phyloP scores from a whole-genome alignment of 1,140 invertebrate species.

The Vanessa atalanta region DNA sequence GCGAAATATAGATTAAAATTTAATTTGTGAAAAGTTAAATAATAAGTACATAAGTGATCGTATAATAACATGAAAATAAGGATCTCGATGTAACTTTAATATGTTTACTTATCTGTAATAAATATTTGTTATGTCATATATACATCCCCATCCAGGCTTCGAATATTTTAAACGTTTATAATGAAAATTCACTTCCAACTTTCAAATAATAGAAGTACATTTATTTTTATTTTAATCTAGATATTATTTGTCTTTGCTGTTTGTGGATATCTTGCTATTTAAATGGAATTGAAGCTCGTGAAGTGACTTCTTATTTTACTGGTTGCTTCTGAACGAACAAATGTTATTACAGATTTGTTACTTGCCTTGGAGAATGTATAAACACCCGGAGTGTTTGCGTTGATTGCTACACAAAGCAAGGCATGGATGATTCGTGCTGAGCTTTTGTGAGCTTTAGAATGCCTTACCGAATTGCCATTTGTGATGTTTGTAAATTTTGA shows the following conservation, averaged over 20 bases:
- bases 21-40: slow-evolving; percentile 22
- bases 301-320: slow-evolving; percentile 1
- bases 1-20: slow-evolving; percentile 39
- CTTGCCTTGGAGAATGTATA: slow-evolving; percentile 39
- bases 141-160: neutral
- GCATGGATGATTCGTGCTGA: slow-evolving; percentile 6
- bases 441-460: slow-evolving; percentile 32
- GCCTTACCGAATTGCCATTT: slow-evolving; percentile 72
- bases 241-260: neutral
- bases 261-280: slow-evolving; percentile 3
- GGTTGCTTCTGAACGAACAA: neutral
- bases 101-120: slow-evolving; percentile 26
- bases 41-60: slow-evolving; percentile 21
- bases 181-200: neutral
- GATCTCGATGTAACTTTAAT: slow-evolving; percentile 21
- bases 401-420: slow-evolving; percentile 4
- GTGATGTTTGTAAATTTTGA: slow-evolving; percentile 68
- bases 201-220: neutral
- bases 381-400: slow-evolving; percentile 24
- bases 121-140: slow-evolving; percentile 8
- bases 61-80: slow-evolving; percentile 13
- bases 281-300: slow-evolving; percentile 4
- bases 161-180: too few species aligned
- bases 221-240: neutral
- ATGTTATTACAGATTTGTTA: slow-evolving; percentile 31